Percentiles rank a stretch among this genome's conserved stretches.
Conservation (phyloP, 2,888 invertebrate genomes). For the Ommatoiulus sabulosus region DNA sequence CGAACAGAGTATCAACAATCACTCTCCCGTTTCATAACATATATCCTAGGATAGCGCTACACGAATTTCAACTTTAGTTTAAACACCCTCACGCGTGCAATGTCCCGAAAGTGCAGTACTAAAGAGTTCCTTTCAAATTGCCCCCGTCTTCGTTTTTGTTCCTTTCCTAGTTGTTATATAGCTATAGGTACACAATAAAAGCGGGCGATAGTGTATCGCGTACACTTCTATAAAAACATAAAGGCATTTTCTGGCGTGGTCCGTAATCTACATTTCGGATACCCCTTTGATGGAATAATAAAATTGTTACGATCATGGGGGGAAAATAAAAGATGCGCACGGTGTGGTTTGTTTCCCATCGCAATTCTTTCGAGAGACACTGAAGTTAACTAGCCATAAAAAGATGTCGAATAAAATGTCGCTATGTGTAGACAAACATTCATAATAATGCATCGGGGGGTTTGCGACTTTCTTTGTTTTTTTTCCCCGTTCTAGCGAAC, state of each 20-base stretch:
- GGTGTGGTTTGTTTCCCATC: slow-evolving; percentile 41
- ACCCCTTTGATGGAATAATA: slow-evolving; percentile 48
- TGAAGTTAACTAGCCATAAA: slow-evolving; percentile 48
- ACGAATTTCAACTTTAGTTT: not conserved
- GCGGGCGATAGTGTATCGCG: slow-evolving; percentile 15
- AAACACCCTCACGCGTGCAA: not conserved
- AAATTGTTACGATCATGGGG: slow-evolving; percentile 47
- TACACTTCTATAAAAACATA: slow-evolving; percentile 44
- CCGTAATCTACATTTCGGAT: slow-evolving; percentile 42
- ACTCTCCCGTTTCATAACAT: not conserved
- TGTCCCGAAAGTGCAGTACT: not conserved
- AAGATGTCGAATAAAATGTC: slow-evolving; percentile 48
- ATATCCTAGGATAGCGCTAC: not conserved
- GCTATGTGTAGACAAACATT: slow-evolving; percentile 45
- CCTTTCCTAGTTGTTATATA: too few relatives aligned
- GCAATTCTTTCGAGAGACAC: slow-evolving; percentile 45
- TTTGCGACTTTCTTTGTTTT: not conserved
- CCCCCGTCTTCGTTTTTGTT: slow-evolving; percentile 6
- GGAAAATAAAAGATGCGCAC: slow-evolving; percentile 42
- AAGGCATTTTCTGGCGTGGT: slow-evolving; percentile 45
- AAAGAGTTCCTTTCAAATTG: slow-evolving; percentile 25
- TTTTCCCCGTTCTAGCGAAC: not conserved
- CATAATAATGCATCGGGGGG: slow-evolving; percentile 34
- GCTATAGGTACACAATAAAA: not conserved
- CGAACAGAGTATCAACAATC: not conserved